Evolutionary conservation across 2,113 vertebrate genomes (phyloP).

Genomic region (Desmodus rotundus): DNA sequence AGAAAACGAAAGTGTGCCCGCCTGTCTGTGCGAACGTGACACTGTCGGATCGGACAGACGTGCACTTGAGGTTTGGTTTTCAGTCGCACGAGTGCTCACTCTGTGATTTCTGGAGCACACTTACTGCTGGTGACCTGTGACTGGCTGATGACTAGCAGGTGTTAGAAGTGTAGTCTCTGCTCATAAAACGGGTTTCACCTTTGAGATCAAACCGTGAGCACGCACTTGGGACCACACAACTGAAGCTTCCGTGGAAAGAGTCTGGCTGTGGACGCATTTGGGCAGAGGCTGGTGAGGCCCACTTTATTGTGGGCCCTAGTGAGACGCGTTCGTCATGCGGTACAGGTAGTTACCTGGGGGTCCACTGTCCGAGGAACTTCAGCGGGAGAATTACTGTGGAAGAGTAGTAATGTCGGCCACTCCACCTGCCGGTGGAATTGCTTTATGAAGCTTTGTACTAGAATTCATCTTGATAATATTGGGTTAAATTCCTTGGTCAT

Average conservation of each 20-base stretch:
- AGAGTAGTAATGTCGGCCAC: not conserved
- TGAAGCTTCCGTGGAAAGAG: not conserved
- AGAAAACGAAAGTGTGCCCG: not conserved
- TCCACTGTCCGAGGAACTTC: not conserved
- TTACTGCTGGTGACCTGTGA: not conserved
- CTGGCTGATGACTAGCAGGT: not conserved
- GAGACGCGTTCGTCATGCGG: not conserved
- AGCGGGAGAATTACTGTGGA: not conserved
- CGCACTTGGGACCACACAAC: not conserved
- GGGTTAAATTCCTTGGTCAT: not conserved
- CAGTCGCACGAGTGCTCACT: not conserved
- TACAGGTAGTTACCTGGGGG: not conserved
- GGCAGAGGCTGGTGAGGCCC: not conserved
- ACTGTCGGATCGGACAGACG: not conserved
- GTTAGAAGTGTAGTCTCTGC: not conserved
- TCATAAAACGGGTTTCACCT: not conserved
- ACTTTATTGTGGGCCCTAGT: not conserved
- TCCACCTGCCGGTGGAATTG: not conserved
- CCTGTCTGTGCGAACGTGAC: not conserved
- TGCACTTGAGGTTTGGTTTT: not conserved
- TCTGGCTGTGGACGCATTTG: not conserved
- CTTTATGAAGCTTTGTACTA: not conserved
- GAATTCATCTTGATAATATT: not conserved
- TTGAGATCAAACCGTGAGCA: not conserved
- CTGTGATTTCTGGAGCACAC: not conserved